Evolutionary conservation across 2,888 invertebrate genomes (phyloP).

Genomic region (Pristionchus exspectatus): DNA sequence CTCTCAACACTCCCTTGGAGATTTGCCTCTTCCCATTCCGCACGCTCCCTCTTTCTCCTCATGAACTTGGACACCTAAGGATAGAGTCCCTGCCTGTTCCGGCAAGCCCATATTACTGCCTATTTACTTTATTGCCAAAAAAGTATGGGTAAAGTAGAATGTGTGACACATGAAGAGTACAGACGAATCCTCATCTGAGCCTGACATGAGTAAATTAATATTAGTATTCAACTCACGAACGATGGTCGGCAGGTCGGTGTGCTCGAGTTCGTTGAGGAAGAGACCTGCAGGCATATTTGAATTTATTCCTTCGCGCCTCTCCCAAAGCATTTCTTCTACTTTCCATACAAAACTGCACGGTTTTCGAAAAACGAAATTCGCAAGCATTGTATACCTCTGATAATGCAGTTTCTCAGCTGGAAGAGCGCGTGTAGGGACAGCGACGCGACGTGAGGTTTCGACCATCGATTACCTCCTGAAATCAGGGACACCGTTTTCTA

Average conservation of each 20-base stretch:
- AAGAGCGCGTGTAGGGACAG: conserved; percentile 96
- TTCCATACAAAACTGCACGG: conserved; percentile 87
- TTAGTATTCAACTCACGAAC: conserved; percentile 76
- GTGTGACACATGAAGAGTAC: too few species aligned
- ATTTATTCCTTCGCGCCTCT: not conserved
- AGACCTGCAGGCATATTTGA: conserved; percentile 19
- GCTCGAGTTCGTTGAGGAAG: conserved; percentile 88
- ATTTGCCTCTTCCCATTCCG: too few species aligned
- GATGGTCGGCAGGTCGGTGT: conserved; percentile 82
- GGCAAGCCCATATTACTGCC: too few species aligned
- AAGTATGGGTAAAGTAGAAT: too few species aligned
- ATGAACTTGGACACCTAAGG: conserved; percentile 79
- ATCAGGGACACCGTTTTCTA: conserved; percentile 13
- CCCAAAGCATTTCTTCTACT: too few species aligned
- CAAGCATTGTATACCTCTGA: conserved; percentile 85
- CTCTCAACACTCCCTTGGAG: too few species aligned
- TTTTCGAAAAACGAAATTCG: conserved; percentile 50
- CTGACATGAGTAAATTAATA: too few species aligned
- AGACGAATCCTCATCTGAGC: too few species aligned
- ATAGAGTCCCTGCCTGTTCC: too few species aligned
- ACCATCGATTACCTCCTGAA: conserved; percentile 93
- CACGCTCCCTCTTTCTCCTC: too few species aligned
- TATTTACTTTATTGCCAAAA: too few species aligned
- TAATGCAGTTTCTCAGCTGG: conserved; percentile 91
- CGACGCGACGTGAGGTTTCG: conserved; percentile 93